These are phyloP conservation scores for Dendrocincla fuliginosa DNA, from an alignment of 2,797 vertebrate genomes.

Conservation along the genomic window DNA sequence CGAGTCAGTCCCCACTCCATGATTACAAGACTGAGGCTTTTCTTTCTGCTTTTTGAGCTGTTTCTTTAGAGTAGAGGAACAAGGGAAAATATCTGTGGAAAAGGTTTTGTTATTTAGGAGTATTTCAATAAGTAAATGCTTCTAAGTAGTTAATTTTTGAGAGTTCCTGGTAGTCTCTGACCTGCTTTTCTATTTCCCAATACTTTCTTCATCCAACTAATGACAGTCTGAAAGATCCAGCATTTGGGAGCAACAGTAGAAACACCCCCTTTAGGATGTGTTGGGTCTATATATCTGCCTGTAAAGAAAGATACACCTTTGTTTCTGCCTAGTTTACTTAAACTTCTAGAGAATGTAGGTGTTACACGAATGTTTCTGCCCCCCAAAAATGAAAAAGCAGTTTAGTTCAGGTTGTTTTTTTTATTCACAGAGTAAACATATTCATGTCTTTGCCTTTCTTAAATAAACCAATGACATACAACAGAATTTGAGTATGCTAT, in stretches of 20 bases:
- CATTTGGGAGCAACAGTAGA: neutral
- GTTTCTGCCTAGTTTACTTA: neutral
- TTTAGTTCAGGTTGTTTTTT: neutral
- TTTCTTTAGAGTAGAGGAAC: neutral
- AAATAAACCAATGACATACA: neutral
- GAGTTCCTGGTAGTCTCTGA: neutral
- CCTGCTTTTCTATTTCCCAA: neutral
- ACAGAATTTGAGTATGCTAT: neutral
- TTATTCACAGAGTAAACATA: neutral
- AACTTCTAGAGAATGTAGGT: neutral
- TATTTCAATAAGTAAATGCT: neutral
- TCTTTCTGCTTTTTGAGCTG: neutral
- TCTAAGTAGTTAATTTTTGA: neutral
- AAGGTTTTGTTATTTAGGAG: neutral
- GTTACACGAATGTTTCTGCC: neutral
- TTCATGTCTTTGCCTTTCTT: slow-evolving; percentile 66
- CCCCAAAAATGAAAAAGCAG: neutral
- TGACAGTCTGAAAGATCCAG: neutral
- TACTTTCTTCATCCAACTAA: neutral
- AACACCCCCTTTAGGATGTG: neutral
- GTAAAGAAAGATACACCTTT: neutral
- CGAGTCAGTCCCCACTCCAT: neutral
- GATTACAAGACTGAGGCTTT: neutral
- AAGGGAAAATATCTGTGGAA: neutral
- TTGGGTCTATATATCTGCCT: neutral